phyloP scores from a whole-genome alignment of 2,888 invertebrate species.

The Aphidius colemani region DNA sequence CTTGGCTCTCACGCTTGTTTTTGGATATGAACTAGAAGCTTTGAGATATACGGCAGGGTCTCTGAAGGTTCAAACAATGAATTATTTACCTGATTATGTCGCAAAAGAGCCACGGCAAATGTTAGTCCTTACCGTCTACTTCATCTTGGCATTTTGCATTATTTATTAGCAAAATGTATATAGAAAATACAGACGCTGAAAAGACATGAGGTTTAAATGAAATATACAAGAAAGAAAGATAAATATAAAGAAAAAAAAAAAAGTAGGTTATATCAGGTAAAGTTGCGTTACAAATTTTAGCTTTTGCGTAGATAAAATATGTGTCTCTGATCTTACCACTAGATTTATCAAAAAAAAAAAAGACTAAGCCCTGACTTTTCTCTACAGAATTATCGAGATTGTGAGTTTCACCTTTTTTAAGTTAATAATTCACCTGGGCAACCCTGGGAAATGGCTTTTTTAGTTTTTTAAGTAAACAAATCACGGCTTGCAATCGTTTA shows the following conservation, averaged over 20 bases:
- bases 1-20: constrained; percentile 36
- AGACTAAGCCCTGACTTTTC: too few species aligned
- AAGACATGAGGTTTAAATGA: constrained; percentile 23
- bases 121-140: constrained; percentile 31
- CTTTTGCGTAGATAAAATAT: too few species aligned
- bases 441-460: too few species aligned
- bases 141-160: constrained; percentile 21
- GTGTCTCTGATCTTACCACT: too few species aligned
- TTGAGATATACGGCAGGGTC: constrained; percentile 4
- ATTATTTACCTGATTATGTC: constrained; percentile 48
- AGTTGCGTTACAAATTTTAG: too few species aligned
- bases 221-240: constrained; percentile 28
- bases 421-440: too few species aligned
- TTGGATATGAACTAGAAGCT: background rate
- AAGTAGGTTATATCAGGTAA: background rate
- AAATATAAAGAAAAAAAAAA: constrained; percentile 3
- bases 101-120: constrained; percentile 34
- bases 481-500: too few species aligned
- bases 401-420: too few species aligned
- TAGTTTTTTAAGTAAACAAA: too few species aligned
- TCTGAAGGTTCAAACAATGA: constrained; percentile 38
- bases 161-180: constrained; percentile 32
- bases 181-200: too few species aligned
- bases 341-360: too few species aligned
- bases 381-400: too few species aligned